Base-by-base conservation (phyloP, 2,797 vertebrate species). In the Lepilemur ruficaudatus region DNA sequence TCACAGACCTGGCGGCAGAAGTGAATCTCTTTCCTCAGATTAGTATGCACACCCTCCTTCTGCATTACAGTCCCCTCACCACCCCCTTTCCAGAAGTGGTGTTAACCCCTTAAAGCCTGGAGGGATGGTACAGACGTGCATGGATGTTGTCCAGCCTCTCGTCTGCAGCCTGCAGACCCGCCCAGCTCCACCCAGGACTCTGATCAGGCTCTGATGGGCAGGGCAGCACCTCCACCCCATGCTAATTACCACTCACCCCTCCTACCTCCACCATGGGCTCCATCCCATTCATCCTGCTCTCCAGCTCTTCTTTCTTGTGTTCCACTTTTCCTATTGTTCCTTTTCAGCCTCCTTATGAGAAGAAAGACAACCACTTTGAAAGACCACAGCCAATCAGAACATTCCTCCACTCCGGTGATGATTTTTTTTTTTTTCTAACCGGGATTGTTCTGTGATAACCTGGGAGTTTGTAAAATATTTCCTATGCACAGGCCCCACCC, bases 1-100 rank as follows among this genome's bases (percentile, higher is more conserved):
- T 30, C 57, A 2, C 18, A 38, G 59, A 48, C 9, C 17, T 22
- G 15, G 11, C 1, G 41, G 43, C 59, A 65, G 52, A 67, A 87
- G 50, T 15, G 41, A n/a, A 11, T 78, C 8, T 52, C 23, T 67
- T 93, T 82, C 22, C 12, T 85, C n/a, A 55, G 0, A 72, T 91
- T 18, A 72, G 89, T 18, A 38, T 15, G 22, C 7, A 10, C 2
- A 20, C 0, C 0, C 14, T 3, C 20, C 0, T 12, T 70, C 38
- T 20, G 4, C 3, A 5, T 28, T 46, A 15, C 12, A 15, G 25
- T 65, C 32, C 63, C 3, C 35, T 7, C 2, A 14, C 22, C 5
- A 3, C 12, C 25, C 9, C 14, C 2, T 7, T 4, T 20, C 35
- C 1, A 25, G 50, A 5, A 59, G 22, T 23, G 8, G 35, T 13